These are phyloP conservation scores for Tadarida brasiliensis DNA, from an alignment of 2,797 vertebrate genomes.

Conservation along the genomic window DNA sequence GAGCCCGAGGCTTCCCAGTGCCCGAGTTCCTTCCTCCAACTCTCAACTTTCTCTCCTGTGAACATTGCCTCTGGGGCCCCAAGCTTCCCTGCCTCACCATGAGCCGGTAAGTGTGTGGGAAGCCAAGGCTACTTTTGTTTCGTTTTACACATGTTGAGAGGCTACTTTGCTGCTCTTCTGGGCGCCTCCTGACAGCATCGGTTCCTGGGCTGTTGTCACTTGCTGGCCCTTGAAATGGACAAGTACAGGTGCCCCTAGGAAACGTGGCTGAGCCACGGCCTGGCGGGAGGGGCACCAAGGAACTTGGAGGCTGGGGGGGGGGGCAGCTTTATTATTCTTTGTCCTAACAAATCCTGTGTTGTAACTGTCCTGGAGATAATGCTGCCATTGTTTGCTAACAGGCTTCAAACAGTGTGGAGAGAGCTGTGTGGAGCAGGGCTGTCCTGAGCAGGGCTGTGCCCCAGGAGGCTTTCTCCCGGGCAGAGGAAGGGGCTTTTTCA, in stretches of 20 bases:
- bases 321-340: constrained; percentile 85
- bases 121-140: constrained; percentile 86
- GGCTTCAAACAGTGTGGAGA: constrained; percentile 84
- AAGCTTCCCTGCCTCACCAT: constrained; percentile 88
- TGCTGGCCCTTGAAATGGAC: constrained; percentile 73
- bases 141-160: constrained; percentile 78
- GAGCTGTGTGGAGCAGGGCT: constrained; percentile 83
- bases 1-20: constrained; percentile 86
- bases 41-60: constrained; percentile 88
- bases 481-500: constrained; percentile 92
- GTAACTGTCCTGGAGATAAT: constrained; percentile 88
- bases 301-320: neutral
- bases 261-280: constrained; percentile 64
- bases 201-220: constrained; percentile 1
- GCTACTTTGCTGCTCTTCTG: constrained; percentile 57
- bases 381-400: constrained; percentile 88
- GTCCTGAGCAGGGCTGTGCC: constrained; percentile 86
- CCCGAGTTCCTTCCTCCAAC: constrained; percentile 85
- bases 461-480: constrained; percentile 88
- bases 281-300: constrained; percentile 78
- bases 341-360: constrained; percentile 88
- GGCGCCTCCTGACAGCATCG: neutral
- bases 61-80: constrained; percentile 83
- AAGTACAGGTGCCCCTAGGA: constrained; percentile 86
- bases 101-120: constrained; percentile 93